Evolutionary conservation across 2,888 invertebrate genomes (phyloP), one percentile per base, ranked within the genome.

Genomic region (Microctonus aethiopoides): DNA sequence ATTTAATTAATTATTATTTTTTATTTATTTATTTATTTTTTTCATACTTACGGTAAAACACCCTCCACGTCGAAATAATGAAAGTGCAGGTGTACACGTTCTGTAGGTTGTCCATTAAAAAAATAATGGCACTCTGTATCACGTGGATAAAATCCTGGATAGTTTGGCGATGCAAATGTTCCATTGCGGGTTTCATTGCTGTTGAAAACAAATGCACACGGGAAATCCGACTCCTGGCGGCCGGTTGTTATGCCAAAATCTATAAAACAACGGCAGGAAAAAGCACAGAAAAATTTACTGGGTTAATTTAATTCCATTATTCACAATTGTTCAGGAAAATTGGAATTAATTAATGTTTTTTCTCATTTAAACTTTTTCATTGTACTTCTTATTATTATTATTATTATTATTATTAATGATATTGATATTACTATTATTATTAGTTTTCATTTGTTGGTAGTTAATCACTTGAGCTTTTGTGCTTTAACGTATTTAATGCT

Each of bases 21-120:
- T n/a, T n/a, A 41, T 41, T 41, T n/a, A 41, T 41, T 41, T 22
- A 54, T 24, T 24, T 10, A n/a, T 13, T 46, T 62, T 51, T 54
- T 16, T 16, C 7, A 62, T 69, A 91, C 94, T 92, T 90, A 98
- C 97, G 96, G 97, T 79, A 92, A 89, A 71, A 97, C 94, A 75
- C 98, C 98, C 87, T 98, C 98, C 54, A 98, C 94, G 85, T 97
- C 96, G 84, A 97, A 97, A 87, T 94, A 95, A 62, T 93, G 93
- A 85, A 97, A 97, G 83, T 94, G 93, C 74, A 97, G 89, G 80
- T 93, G 93, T 72, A 96, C 92, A 81, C 92, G 91, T 83, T 96
- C 95, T 73, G 91, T 91, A 75, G 89, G 89, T 68, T 90, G 90
- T 4, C 95, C 97, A 82, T 95, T 91, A 86, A 97, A 97, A 87